Percentiles rank a stretch among this genome's conserved stretches.
Conservation (phyloP, 35 echinoderm and acorn worm species). For the Strongylocentrotus purpuratus region DNA sequence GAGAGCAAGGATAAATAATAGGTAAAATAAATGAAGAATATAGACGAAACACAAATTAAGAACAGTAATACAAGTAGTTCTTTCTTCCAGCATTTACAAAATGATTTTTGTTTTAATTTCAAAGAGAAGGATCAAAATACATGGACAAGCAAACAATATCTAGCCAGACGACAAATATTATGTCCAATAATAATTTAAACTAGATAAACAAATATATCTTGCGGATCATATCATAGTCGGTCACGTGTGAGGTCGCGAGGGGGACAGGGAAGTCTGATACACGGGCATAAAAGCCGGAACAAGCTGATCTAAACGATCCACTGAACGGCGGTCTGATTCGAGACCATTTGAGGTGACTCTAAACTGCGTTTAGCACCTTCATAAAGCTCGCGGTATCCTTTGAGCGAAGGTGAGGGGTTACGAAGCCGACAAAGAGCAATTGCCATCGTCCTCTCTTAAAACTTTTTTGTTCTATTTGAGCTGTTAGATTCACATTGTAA, state of each 20-base stretch:
- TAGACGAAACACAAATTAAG: background rate
- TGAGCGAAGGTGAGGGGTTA: slow-evolving; percentile 21
- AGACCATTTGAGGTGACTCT: background rate
- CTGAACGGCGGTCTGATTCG: slow-evolving; percentile 36
- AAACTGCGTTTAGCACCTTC: slow-evolving; percentile 52
- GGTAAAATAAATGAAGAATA: background rate
- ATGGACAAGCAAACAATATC: background rate
- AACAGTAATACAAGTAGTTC: background rate
- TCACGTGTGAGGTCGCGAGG: background rate
- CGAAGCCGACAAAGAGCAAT: slow-evolving; percentile 24
- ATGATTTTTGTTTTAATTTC: background rate
- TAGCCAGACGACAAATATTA: background rate
- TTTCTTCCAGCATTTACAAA: background rate
- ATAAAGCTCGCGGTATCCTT: slow-evolving; percentile 35
- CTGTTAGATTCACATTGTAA: slow-evolving; percentile 3
- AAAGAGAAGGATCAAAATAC: background rate
- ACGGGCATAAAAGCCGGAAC: slow-evolving; percentile 35
- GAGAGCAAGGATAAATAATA: no score
- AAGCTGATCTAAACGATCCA: slow-evolving; percentile 43
- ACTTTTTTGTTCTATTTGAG: background rate
- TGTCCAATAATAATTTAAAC: background rate
- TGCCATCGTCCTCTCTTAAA: slow-evolving; percentile 43
- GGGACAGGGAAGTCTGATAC: background rate
- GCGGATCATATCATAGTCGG: background rate
- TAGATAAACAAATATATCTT: background rate